Evolutionary conservation across 2,113 vertebrate genomes (phyloP).

Genomic region (Tyto alba): DNA sequence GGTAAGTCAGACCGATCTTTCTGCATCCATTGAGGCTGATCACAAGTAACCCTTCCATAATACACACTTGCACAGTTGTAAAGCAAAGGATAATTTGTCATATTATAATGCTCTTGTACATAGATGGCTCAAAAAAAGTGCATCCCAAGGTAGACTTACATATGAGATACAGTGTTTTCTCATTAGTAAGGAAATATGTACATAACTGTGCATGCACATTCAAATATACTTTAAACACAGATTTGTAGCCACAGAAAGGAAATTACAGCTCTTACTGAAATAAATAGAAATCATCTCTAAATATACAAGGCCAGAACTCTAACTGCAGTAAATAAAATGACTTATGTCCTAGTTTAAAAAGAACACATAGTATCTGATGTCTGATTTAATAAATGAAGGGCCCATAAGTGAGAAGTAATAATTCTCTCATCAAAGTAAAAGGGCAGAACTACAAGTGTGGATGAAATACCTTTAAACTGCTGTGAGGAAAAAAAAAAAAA

Average conservation of each 20-base stretch:
- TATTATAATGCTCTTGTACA: not conserved
- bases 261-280: not conserved
- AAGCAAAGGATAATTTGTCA: not conserved
- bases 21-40: not conserved
- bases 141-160: not conserved
- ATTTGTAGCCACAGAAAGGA: not conserved
- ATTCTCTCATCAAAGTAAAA: not conserved
- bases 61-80: no score
- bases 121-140: not conserved
- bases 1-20: not conserved
- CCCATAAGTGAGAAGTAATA: not conserved
- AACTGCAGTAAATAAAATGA: not conserved
- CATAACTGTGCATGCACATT: fast-evolving
- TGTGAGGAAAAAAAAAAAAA: fast-evolving
- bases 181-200: not conserved
- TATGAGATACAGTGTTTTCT: not conserved
- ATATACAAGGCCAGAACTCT: not conserved
- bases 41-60: not conserved
- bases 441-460: not conserved
- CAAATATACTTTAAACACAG: not conserved
- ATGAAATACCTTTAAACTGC: not conserved
- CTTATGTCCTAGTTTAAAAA: not conserved
- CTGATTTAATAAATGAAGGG: not conserved
- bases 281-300: not conserved
- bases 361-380: not conserved